Evolutionary conservation across 2,797 vertebrate genomes (phyloP).

Genomic region (Tangara arthus): DNA sequence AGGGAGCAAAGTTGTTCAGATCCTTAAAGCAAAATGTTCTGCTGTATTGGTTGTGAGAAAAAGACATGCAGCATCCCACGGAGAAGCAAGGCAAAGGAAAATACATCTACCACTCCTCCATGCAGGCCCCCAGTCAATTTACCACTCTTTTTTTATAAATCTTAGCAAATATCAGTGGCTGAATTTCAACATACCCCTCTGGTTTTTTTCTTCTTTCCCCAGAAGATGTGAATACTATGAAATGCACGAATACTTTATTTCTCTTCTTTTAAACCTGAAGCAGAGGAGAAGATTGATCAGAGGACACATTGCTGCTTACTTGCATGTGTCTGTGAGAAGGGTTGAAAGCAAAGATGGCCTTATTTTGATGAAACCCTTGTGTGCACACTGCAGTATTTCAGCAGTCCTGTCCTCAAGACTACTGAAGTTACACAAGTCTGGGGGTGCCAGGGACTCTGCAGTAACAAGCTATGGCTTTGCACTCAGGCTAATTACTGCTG

Average conservation of each 20-base stretch:
- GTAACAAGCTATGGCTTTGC: not conserved
- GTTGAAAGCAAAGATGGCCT: not conserved
- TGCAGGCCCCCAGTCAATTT: not conserved
- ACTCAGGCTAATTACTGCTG: not conserved
- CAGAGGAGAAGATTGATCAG: not conserved
- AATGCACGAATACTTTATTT: not conserved
- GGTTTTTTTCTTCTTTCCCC: not conserved
- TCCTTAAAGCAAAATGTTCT: not conserved
- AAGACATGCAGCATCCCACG: not conserved
- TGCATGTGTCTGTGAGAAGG: not conserved
- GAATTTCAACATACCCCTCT: not conserved
- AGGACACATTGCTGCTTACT: not conserved
- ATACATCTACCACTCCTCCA: not conserved
- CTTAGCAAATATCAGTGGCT: not conserved
- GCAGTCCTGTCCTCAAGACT: not conserved
- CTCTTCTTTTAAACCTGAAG: not conserved
- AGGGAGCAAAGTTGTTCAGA: not conserved
- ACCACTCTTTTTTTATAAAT: not conserved
- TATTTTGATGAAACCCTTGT: not conserved
- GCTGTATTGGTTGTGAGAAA: not conserved
- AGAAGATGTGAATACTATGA: not conserved
- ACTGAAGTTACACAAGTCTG: not conserved
- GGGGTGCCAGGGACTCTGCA: not conserved
- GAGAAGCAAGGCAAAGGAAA: not conserved
- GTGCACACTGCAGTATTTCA: not conserved